A percentile compares a stretch with the other conserved stretches of the same genome.
Conservation (phyloP, 2,797 vertebrate species). For the Sebastolobus alascanus region DNA sequence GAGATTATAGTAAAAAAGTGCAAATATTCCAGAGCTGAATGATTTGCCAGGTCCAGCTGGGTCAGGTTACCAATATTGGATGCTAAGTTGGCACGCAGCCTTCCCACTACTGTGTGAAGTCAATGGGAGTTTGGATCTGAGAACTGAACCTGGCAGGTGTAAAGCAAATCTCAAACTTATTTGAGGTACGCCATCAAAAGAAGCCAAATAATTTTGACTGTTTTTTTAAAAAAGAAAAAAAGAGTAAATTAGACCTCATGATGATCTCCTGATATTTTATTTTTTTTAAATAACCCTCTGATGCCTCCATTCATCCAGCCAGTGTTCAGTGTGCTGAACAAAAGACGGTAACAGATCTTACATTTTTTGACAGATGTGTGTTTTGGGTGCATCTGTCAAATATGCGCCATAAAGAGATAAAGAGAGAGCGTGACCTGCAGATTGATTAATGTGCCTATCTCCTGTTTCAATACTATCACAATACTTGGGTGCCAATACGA, state of each 20-base stretch:
- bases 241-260: conserved; percentile 13
- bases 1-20: neutral
- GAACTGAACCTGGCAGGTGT: conserved; percentile 19
- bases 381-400: conserved; percentile 45
- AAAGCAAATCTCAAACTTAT: conserved; percentile 23
- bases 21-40: neutral
- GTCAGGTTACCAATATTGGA: conserved; percentile 27
- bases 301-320: neutral
- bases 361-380: conserved; percentile 47
- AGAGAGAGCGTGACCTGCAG: conserved; percentile 40
- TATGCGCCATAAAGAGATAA: conserved; percentile 24
- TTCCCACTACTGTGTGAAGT: conserved; percentile 13
- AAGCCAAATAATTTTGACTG: conserved; percentile 6
- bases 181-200: neutral
- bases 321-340: conserved; percentile 15
- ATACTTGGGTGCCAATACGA: no score
- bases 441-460: conserved; percentile 1
- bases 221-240: conserved; percentile 5
- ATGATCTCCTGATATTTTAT: conserved; percentile 30
- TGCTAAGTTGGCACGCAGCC: conserved; percentile 22
- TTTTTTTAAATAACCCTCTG: conserved; percentile 22
- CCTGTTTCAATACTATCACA: no score
- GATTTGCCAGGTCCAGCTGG: conserved; percentile 27
- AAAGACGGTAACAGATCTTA: conserved; percentile 2
- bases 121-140: conserved; percentile 29